Evolutionary conservation across 1,140 invertebrate genomes (phyloP).

Genomic region (Polypedilum vanderplanki): DNA sequence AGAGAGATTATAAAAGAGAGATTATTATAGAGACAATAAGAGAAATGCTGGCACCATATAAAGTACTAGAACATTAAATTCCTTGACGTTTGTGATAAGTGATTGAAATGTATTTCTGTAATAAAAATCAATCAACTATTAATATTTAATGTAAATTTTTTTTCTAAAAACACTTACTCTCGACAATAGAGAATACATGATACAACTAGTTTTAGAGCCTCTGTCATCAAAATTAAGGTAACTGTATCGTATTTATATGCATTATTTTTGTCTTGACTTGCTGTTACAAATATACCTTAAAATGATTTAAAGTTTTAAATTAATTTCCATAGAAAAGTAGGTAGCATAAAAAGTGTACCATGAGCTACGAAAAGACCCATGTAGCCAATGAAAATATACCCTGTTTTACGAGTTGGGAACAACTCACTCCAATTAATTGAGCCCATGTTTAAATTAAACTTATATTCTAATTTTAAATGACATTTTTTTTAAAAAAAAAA

Average conservation of each 20-base stretch:
- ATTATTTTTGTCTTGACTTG: constrained; percentile 73
- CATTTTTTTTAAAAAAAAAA: too few relatives aligned
- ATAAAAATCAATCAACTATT: too few relatives aligned
- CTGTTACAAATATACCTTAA: constrained; percentile 82
- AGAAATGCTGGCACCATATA: constrained; percentile 87
- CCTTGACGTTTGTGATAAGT: constrained; percentile 51
- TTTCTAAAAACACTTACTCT: constrained; percentile 64
- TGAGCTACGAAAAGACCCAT: constrained; percentile 76
- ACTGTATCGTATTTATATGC: constrained; percentile 82
- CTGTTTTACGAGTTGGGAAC: constrained; percentile 71
- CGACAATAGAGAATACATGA: constrained; percentile 64
- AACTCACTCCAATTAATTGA: constrained; percentile 55
- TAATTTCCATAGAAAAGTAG: constrained; percentile 2
- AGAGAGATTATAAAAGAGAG: constrained; percentile 85
- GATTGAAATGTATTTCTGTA: constrained; percentile 47
- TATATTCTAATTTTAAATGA: too few relatives aligned
- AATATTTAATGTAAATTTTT: too few relatives aligned
- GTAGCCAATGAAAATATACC: constrained; percentile 73
- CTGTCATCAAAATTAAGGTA: constrained; percentile 80
- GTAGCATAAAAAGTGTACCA: constrained; percentile 56
- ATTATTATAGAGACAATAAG: constrained; percentile 94
- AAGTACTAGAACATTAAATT: constrained; percentile 61
- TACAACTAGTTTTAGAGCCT: constrained; percentile 74
- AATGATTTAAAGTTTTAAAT: constrained; percentile 30
- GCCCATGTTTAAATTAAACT: neutral